Conservation (phyloP, 2,888 invertebrate species). For the Nasonovia ribisnigri region DNA sequence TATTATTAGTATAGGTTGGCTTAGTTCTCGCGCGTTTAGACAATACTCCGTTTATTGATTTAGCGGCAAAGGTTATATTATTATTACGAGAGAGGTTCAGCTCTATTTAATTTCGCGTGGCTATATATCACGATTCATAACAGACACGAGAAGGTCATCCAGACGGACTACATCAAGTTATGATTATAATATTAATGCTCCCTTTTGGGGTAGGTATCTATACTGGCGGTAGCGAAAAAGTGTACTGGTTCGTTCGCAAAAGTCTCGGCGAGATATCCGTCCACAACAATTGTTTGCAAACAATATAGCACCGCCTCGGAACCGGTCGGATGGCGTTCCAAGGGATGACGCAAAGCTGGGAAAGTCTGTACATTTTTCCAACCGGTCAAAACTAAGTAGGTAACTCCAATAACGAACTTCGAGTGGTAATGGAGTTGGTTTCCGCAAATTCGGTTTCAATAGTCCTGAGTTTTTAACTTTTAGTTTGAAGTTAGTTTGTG, state of each 20-base stretch:
- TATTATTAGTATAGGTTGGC: not conserved
- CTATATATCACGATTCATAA: not conserved
- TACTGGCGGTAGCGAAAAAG: not conserved
- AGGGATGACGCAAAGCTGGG: not conserved
- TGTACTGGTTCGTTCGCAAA: not conserved
- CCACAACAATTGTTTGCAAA: not conserved
- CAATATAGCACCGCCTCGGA: not conserved
- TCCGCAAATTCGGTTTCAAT: not conserved
- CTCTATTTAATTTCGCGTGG: slow-evolving; percentile 40
- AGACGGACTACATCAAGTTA: not conserved
- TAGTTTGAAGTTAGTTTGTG: not conserved
- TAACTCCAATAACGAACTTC: not conserved
- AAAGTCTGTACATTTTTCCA: too few relatives aligned
- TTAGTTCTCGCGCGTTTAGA: not conserved
- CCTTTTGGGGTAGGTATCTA: not conserved
- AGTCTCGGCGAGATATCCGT: not conserved
- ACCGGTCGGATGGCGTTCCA: not conserved
- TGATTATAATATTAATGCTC: not conserved
- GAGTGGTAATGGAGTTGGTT: not conserved
- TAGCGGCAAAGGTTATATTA: slow-evolving; percentile 28
- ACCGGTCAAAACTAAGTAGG: too few relatives aligned
- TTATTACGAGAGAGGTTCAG: not conserved
- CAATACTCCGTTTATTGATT: slow-evolving; percentile 12
- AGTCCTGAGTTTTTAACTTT: not conserved
- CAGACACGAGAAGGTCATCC: slow-evolving; percentile 3